Evolutionary conservation across 2,888 invertebrate species (phyloP).

Genomic region (Melitaea athalia): DNA sequence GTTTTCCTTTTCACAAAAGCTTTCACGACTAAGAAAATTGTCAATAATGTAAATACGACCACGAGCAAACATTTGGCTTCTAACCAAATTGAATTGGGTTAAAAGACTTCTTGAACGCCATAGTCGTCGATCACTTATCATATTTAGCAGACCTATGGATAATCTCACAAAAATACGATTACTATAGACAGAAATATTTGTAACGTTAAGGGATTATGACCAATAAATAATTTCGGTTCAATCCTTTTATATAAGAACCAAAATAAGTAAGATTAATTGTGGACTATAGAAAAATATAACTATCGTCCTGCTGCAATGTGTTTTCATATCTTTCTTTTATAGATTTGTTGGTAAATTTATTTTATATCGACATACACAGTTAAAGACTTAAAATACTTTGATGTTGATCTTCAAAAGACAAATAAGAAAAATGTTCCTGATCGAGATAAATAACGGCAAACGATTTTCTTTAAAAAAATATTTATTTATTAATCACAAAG

Average conservation of each 20-base stretch:
- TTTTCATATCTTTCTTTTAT: too few species aligned
- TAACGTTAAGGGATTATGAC: constrained; percentile 5
- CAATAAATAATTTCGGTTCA: not conserved
- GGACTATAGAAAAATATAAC: too few species aligned
- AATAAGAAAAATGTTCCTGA: too few species aligned
- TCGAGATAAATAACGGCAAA: too few species aligned
- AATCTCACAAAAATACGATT: constrained; percentile 27
- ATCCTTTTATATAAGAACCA: not conserved
- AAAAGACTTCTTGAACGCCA: constrained; percentile 27
- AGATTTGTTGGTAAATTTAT: too few species aligned
- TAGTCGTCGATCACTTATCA: constrained; percentile 31
- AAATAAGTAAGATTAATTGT: not conserved
- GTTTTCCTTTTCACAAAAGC: not conserved
- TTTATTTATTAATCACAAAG: too few species aligned
- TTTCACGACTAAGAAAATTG: constrained; percentile 19
- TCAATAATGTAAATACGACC: constrained; percentile 32
- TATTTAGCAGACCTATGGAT: constrained; percentile 22
- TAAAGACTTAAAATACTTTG: too few species aligned
- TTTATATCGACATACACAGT: too few species aligned
- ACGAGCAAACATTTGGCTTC: constrained; percentile 37
- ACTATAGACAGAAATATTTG: constrained; percentile 15
- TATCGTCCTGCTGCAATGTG: too few species aligned
- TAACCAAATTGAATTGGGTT: constrained; percentile 39
- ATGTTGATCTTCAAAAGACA: too few species aligned
- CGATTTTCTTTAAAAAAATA: too few species aligned